Evolutionary conservation across 2,113 vertebrate species (phyloP), one percentile per base, ranked within the genome.

Genomic region (Gallinago paraguaiae): DNA sequence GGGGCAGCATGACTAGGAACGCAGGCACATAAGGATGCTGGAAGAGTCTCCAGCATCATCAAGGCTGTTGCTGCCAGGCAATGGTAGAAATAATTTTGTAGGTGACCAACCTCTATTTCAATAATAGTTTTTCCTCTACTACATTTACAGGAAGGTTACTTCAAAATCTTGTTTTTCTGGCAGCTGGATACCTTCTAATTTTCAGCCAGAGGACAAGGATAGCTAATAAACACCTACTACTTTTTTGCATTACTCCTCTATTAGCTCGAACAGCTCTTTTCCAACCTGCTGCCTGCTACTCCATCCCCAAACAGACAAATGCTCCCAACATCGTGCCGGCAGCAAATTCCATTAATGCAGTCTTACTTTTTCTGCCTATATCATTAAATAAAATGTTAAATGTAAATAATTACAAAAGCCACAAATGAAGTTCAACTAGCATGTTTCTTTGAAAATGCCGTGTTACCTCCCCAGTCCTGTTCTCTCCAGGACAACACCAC

Each of bases 1-100:
- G 25, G 84, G 65, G 31, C 0, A 3, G 5, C 0, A 0, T 12
- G 22, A 60, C 12, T 15, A 51, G 35, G 37, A 70, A 41, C 1
- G 0, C 17, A 82, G 31, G 35, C 10, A 37, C 1, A 0, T n/a
- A 46, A 54, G n/a, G 51, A 33, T 45, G n/a, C 30, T 59, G 56
- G 31, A 30, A 67, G 5, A 22, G 13, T 48, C 45, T 57, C 23
- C 27, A 65, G 28, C 27, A 56, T 28, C 50, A 67, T 23, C 25
- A 64, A 69, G 35, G 18, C 4, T 74, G 11, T 33, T 57, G 43
- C 28, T 79, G 35, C 18, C 51, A 67, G 51, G 56, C 8, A 90
- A 31, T 7, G 3, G 4, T 46, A 63, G 28, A 61, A 88, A 54
- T 54, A 37, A 48, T 67, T 90, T 24, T 71, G 28, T 35, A 64